These are phyloP conservation scores for Todiramphus saurophagus DNA, from an alignment of 2,113 vertebrate genomes.

Conservation along the genomic window DNA sequence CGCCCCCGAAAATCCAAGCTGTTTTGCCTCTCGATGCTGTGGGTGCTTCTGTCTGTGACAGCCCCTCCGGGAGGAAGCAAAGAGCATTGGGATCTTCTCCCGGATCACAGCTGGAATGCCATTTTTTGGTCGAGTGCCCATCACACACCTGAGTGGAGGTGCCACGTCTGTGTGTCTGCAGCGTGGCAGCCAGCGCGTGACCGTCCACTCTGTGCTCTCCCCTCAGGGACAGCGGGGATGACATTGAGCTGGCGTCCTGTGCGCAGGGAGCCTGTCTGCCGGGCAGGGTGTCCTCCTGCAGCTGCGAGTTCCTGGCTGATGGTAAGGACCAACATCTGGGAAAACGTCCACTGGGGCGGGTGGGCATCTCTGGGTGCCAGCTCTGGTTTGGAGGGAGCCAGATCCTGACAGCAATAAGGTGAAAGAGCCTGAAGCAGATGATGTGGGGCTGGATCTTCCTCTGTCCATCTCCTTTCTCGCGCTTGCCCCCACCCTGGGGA, in stretches of 20 bases:
- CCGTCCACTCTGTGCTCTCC: not conserved
- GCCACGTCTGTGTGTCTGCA: not conserved
- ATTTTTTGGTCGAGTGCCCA: rapidly evolving
- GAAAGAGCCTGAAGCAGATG: not conserved
- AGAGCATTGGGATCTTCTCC: not conserved
- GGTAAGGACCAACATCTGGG: conserved; percentile 71
- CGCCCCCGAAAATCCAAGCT: not conserved
- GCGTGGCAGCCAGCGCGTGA: not conserved
- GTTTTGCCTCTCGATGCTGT: not conserved
- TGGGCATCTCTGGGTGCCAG: rapidly evolving
- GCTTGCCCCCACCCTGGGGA: not conserved
- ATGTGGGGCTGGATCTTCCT: not conserved
- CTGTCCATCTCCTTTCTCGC: rapidly evolving
- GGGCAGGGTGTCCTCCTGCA: conserved; percentile 87
- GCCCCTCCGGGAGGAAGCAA: not conserved
- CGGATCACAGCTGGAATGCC: not conserved
- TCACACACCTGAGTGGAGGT: rapidly evolving
- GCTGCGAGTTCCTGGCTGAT: conserved; percentile 91
- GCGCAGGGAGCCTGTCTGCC: conserved; percentile 81
- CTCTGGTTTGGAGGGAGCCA: not conserved
- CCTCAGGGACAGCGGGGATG: conserved; percentile 91
- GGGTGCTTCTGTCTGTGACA: not conserved
- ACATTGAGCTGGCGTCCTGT: conserved; percentile 89
- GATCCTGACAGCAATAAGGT: not conserved
- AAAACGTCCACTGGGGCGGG: not conserved